A percentile compares a stretch with the other conserved stretches of the same genome.
Evolutionary conservation across 2,797 vertebrate genomes (phyloP).

Genomic region (Bradypodion pumilum): DNA sequence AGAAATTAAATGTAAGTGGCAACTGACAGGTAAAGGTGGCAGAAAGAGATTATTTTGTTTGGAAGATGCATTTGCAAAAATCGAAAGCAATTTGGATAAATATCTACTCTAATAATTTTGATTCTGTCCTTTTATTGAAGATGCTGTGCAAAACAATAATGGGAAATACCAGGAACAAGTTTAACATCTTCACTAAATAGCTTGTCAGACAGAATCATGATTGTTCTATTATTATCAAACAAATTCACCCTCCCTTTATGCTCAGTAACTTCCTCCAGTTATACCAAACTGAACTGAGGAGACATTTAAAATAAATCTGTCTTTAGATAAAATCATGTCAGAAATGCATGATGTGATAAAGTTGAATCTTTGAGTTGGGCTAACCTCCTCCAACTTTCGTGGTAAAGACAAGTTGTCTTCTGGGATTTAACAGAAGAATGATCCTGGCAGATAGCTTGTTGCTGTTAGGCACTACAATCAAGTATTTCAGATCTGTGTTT

Average conservation of each 20-base stretch:
- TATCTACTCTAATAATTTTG: conserved; percentile 63
- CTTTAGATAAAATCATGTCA: conserved; percentile 20
- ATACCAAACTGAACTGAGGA: conserved; percentile 24
- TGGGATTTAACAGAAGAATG: conserved; percentile 29
- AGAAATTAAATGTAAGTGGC: conserved; percentile 79
- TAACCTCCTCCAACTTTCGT: conserved; percentile 15
- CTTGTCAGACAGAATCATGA: conserved; percentile 48
- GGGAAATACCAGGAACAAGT: conserved; percentile 44
- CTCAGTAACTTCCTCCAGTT: conserved; percentile 42
- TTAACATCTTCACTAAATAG: conserved; percentile 57
- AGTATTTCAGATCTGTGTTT: background rate
- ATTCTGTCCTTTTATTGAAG: conserved; percentile 70
- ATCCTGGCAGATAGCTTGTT: background rate
- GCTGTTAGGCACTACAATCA: conserved; percentile 7
- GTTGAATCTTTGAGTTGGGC: conserved; percentile 18
- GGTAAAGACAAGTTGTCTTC: background rate
- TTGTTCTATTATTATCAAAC: conserved; percentile 41
- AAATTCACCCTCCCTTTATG: background rate
- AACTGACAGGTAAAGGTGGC: conserved; percentile 72
- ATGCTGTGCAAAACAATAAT: conserved; percentile 49
- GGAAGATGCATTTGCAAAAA: conserved; percentile 77
- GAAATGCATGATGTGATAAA: conserved; percentile 16
- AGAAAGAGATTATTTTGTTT: conserved; percentile 77
- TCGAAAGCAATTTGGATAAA: conserved; percentile 81
- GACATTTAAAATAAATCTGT: conserved; percentile 25